Evolutionary conservation across 2,113 vertebrate genomes (phyloP), one percentile per base, ranked within the genome.

Genomic region (Albula glossodonta): DNA sequence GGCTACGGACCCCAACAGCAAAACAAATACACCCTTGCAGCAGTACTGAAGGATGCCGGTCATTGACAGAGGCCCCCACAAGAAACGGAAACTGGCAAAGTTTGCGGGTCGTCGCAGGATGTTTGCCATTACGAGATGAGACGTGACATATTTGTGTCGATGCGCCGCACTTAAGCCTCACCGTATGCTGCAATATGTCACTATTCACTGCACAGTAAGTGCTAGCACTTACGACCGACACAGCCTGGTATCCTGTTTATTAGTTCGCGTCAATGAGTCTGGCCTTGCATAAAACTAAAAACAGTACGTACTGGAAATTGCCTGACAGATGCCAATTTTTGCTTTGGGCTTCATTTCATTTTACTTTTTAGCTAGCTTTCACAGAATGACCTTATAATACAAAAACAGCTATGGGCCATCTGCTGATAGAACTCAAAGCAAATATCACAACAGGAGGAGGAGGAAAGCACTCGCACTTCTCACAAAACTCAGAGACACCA

Each of bases 1-100:
- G 91, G 83, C 84, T 22, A 92, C 87, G 87, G 85, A 90, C 89
- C 91, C 84, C 60, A 80, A 89, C 78, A 50, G 86, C 22, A 60
- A 49, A 90, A 88, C 51, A 25, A 56, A 49, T 15, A 60, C 70
- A 31, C 31, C 4, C 9, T 5, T 19, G 10, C 13, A 7, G 9
- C 13, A 51, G 9, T 2, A 78, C n/a, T 60, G 82, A 80, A 41
- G 19, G 11, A 25, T 51, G 77, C 52, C 4, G 22, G 81, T 70
- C 48, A 53, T 80, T 60, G 31, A 83, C 51, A 9, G 63, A 8
- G 81, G 51, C 63, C 80, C 17, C 60, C 60, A 3, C 17, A 22
- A 8, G 17, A 31, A 63, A 31, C 17, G 56, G 17, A 51, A 22
- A 6, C 41, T 6, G 77, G 31, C 1, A 1, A 80, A 63, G 78